Evolutionary conservation across 1,140 invertebrate species (phyloP).

Genomic region (Penaeus vannamei): DNA sequence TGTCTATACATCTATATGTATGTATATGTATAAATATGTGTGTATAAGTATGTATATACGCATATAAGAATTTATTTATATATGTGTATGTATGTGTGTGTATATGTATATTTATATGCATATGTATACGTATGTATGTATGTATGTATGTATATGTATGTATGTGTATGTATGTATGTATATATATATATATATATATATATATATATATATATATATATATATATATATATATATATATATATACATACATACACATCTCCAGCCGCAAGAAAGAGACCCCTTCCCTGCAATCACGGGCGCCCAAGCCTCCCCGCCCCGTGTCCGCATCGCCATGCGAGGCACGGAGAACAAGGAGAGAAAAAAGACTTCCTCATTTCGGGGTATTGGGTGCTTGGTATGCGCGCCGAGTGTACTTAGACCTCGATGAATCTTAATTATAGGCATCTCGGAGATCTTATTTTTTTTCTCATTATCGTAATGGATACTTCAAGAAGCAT

Average conservation of each 20-base stretch:
- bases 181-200: constrained; percentile 25
- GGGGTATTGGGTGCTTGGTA: too few relatives aligned
- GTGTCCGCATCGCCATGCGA: too few relatives aligned
- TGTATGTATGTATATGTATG: constrained; percentile 12
- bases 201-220: constrained; percentile 28
- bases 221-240: constrained; percentile 8
- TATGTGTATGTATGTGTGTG: background rate
- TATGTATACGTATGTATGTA: constrained; percentile 18
- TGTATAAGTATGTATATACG: background rate
- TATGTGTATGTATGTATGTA: background rate
- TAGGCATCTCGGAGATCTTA: too few relatives aligned
- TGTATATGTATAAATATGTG: background rate
- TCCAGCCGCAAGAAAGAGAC: background rate
- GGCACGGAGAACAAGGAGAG: too few relatives aligned
- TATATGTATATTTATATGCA: background rate
- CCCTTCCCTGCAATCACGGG: too few relatives aligned
- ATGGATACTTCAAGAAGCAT: too few relatives aligned
- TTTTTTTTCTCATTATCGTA: too few relatives aligned
- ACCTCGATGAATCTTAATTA: too few relatives aligned
- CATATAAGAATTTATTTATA: constrained; percentile 16
- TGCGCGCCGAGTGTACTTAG: too few relatives aligned
- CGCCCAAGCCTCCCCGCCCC: too few relatives aligned
- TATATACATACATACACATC: background rate
- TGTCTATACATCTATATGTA: too few relatives aligned
- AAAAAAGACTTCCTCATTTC: too few relatives aligned